Conservation (phyloP, 1,140 invertebrate species). For the honey bee (Apis mellifera) region DNA sequence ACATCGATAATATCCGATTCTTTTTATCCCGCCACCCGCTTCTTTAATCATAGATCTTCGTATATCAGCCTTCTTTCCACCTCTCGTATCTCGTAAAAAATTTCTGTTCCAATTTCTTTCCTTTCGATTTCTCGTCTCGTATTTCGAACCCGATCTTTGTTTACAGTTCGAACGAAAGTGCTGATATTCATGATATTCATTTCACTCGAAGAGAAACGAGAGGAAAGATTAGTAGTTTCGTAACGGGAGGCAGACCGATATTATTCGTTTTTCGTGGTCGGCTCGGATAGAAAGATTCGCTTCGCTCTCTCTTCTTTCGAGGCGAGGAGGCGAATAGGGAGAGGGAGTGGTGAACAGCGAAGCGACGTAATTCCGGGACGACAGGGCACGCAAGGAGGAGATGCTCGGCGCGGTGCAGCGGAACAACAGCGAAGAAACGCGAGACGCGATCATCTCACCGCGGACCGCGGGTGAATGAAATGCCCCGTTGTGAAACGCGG, state of each 20-base stretch:
- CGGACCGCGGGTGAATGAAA: conserved; percentile 46
- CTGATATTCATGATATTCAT: too few species aligned
- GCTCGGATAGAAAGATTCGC: conserved; percentile 18
- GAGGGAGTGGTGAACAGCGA: background rate
- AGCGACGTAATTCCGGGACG: conserved; percentile 34
- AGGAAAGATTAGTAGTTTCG: too few species aligned
- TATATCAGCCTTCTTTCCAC: too few species aligned
- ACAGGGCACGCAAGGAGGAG: conserved; percentile 29
- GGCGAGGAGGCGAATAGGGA: conserved; percentile 20
- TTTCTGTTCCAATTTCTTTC: too few species aligned
- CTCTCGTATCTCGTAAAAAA: too few species aligned
- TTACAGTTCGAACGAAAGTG: too few species aligned
- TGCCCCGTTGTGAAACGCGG: conserved; percentile 58
- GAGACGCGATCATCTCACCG: conserved; percentile 43
- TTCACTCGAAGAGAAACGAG: too few species aligned
- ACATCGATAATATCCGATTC: too few species aligned
- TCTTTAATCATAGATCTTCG: too few species aligned
- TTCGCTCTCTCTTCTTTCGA: conserved; percentile 46
- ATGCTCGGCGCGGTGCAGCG: background rate
- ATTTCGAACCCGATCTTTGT: too few species aligned
- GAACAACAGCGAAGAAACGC: conserved; percentile 17
- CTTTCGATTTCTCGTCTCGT: too few species aligned
- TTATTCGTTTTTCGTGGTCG: background rate
- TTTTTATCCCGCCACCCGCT: too few species aligned
- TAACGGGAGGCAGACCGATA: background rate